Evolutionary conservation across 1,140 invertebrate species (phyloP).

Genomic region (Diorhabda sublineata): DNA sequence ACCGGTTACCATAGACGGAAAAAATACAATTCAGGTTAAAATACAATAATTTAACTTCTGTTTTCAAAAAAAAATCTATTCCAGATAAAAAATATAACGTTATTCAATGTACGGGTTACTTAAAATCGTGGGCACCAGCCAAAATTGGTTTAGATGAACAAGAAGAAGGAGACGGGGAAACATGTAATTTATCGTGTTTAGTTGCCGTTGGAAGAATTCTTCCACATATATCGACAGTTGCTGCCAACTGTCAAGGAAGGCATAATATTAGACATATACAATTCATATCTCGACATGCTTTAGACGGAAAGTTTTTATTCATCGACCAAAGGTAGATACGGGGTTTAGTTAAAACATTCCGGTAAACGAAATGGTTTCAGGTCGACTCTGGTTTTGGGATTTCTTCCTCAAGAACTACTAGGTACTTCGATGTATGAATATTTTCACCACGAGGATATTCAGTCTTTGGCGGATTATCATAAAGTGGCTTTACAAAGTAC

Average conservation of each 20-base stretch:
- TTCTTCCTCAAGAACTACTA: conserved; percentile 86
- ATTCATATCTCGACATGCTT: conserved; percentile 83
- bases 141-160: conserved; percentile 67
- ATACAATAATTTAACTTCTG: background rate
- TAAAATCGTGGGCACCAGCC: conserved; percentile 85
- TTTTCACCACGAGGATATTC: conserved; percentile 80
- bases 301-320: conserved; percentile 97
- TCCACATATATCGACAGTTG: conserved; percentile 52
- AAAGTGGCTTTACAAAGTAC: conserved; percentile 70
- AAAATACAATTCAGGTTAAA: conserved; percentile 57
- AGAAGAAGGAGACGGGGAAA: conserved; percentile 66
- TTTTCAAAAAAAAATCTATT: conserved; percentile 9
- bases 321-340: conserved; percentile 70
- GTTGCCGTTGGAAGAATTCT: conserved; percentile 75
- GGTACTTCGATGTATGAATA: conserved; percentile 94
- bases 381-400: conserved; percentile 82
- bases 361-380: conserved; percentile 51
- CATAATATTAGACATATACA: conserved; percentile 56
- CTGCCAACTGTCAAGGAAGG: conserved; percentile 41
- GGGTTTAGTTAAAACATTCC: background rate
- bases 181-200: conserved; percentile 78
- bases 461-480: conserved; percentile 76
- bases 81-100: conserved; percentile 73
- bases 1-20: conserved; percentile 61
- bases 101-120: conserved; percentile 85